Base-by-base conservation (phyloP, 1,140 invertebrate species). In the Semibalanus balanoides region DNA sequence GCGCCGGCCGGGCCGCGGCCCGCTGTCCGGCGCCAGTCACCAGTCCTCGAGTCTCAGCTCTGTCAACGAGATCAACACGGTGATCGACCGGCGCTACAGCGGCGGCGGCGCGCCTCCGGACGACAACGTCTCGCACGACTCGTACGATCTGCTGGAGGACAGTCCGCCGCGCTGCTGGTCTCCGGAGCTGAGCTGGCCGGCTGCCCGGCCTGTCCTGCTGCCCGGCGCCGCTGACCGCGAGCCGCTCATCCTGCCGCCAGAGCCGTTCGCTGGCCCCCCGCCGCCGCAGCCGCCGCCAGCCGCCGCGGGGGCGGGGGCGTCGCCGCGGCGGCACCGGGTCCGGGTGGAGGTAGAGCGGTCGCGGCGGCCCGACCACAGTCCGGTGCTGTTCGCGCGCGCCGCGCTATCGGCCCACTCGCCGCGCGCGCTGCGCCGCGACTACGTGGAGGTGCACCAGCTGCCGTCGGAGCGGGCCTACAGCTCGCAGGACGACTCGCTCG, bases 121-220 rank as follows among this genome's bases (percentile, higher is more conserved):
- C 70, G 93, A 94, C 82, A 92, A 95, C 84, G 84, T 94, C 7
- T 93, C 92, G 22, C 93, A 94, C 82, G 93, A 94, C 83, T 94
- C 92, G 79, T 95, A 94, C 83, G 93, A 95, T 81, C 82, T 94
- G 27, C 85, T 94, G 71, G 92, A 94, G 82, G 79, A 81, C 76
- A 81, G 83, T 75, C 78, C 76, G 27, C 70, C 80, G 43, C 74
- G 22, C 71, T 73, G 43, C 28, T 71, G 30, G 25, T 64, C 73
- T 31, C 76, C 30, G 30, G 28, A 30, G 35, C n/a, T 40, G n/a
- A 30, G n/a, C 30, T 30, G 30, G 29, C 74, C 74, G 30, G n/a
- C 69, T 3, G 40, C 30, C 11, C 40, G 28, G 69, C 43, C 74
- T 3, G 69, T 40, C 3, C 30, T 69, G 28, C 40, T 40, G 11